A percentile compares a stretch with the other conserved stretches of the same genome.
phyloP scores from a whole-genome alignment of 1,140 invertebrate species.

The Mizuhopecten yessoensis region DNA sequence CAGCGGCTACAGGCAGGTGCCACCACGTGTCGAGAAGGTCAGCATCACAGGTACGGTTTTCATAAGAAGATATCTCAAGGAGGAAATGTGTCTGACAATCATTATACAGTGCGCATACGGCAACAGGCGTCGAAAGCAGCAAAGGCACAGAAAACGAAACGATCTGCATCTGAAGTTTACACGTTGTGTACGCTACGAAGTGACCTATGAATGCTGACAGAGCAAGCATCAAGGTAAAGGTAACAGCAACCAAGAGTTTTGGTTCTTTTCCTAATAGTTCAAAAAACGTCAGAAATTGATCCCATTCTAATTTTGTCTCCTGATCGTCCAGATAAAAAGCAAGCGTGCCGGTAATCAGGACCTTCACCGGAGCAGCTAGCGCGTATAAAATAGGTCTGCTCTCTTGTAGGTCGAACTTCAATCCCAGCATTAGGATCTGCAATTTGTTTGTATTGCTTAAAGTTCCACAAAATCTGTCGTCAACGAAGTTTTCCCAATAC shows the following conservation, averaged over 20 bases:
- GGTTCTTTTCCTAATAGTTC: background rate
- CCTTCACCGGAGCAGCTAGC: constrained; percentile 67
- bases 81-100: constrained; percentile 40
- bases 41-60: constrained; percentile 2
- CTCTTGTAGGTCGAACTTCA: constrained; percentile 67
- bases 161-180: constrained; percentile 77
- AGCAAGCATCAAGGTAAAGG: constrained; percentile 44
- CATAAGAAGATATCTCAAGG: background rate
- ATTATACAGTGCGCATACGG: constrained; percentile 49
- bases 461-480: constrained; percentile 78
- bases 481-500: constrained; percentile 99
- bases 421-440: constrained; percentile 60
- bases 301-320: background rate
- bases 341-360: constrained; percentile 41
- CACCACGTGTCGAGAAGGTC: background rate
- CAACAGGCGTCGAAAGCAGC: constrained; percentile 70
- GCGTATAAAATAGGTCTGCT: constrained; percentile 61
- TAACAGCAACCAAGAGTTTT: background rate
- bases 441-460: constrained; percentile 53
- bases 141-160: constrained; percentile 71
- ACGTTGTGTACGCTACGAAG: constrained; percentile 71
- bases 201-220: constrained; percentile 63
- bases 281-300: background rate
- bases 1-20: constrained; percentile 47
- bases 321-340: background rate